Conservation (phyloP, 2,113 vertebrate genomes). For the Channa maculata region DNA sequence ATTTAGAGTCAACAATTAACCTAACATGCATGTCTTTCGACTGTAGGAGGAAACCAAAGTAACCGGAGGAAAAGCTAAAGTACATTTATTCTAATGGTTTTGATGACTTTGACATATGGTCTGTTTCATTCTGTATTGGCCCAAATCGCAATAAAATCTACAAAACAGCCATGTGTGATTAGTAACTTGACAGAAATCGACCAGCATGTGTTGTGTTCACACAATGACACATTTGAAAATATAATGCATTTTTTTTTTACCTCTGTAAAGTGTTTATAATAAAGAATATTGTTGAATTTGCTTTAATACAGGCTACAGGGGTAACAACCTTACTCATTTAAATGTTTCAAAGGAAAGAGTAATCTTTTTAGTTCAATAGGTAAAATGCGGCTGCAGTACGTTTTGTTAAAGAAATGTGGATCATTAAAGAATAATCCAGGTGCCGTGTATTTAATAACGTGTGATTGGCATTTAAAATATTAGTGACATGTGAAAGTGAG, state of each 20-base stretch:
- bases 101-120: constrained; percentile 1
- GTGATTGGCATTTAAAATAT: constrained; percentile 12
- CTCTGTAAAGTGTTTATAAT: constrained; percentile 1
- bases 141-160: constrained; percentile 3
- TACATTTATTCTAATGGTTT: neutral
- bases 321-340: neutral
- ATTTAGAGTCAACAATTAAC: no score
- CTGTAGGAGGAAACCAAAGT: no score
- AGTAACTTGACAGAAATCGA: constrained; percentile 32
- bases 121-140: neutral
- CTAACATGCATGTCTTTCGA: no score
- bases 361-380: neutral
- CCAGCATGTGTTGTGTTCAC: constrained; percentile 7
- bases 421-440: constrained; percentile 11
- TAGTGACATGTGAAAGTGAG: neutral
- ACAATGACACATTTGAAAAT: constrained; percentile 35
- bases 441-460: neutral
- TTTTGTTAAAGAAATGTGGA: constrained; percentile 1
- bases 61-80: no score
- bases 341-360: neutral
- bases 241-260: neutral
- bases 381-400: constrained; percentile 8
- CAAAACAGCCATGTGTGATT: constrained; percentile 8
- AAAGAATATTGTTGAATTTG: constrained; percentile 26
- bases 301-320: constrained; percentile 15